Conservation (phyloP, 2,113 vertebrate species). For the Saguinus midas region DNA sequence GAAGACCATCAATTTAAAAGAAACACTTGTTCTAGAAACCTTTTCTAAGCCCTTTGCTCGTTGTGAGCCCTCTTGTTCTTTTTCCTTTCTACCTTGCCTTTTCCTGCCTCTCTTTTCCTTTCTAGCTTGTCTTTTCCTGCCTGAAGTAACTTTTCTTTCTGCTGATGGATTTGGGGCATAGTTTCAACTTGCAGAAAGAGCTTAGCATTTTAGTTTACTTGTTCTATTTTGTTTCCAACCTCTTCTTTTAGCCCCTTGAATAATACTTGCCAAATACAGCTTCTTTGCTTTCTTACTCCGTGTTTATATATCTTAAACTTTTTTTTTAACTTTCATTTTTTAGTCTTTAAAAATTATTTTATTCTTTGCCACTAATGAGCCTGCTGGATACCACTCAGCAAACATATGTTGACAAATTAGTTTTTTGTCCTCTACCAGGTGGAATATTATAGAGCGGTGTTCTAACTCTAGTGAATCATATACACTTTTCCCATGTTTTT, state of each 20-base stretch:
- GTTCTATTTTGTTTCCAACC: background rate
- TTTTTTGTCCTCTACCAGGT: conserved; percentile 51
- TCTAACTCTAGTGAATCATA: background rate
- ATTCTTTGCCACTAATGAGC: conserved; percentile 25
- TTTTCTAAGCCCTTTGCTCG: conserved; percentile 24
- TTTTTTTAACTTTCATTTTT: conserved; percentile 6
- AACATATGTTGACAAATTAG: conserved; percentile 20
- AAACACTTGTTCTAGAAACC: background rate
- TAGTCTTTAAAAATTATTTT: conserved; percentile 24
- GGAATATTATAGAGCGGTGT: conserved; percentile 51
- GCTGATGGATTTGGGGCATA: background rate
- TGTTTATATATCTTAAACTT: conserved; percentile 37
- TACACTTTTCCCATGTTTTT: background rate
- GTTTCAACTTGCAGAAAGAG: background rate
- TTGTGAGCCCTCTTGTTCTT: background rate
- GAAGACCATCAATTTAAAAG: background rate
- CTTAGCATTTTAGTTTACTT: conserved; percentile 12
- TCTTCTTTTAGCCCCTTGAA: background rate
- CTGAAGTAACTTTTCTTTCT: conserved; percentile 2
- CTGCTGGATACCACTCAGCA: conserved; percentile 9
- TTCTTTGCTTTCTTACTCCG: background rate
- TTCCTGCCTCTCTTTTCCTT: background rate
- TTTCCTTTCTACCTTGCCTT: background rate
- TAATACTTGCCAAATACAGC: background rate
- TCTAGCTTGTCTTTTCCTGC: background rate